These are phyloP conservation scores for Chalcosyrphus nemorum DNA, from an alignment of 2,888 invertebrate genomes.

Conservation along the genomic window DNA sequence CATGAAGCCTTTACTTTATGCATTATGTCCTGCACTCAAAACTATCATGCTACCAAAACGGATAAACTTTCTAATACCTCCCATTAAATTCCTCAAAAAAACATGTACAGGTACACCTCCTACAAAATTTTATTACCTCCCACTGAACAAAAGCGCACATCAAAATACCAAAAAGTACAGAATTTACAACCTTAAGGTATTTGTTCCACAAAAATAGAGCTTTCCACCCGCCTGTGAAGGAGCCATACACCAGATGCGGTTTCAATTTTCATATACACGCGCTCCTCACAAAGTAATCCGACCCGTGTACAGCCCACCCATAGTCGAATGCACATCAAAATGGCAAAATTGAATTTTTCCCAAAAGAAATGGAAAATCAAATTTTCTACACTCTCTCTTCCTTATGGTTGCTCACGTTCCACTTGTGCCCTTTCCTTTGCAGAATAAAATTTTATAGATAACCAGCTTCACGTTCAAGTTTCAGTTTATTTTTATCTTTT, in stretches of 20 bases:
- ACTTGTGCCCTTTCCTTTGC: neutral
- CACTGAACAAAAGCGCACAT: neutral
- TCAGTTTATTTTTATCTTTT: too few relatives aligned
- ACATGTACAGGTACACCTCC: neutral
- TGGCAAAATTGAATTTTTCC: slow-evolving; percentile 60
- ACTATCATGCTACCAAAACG: too few relatives aligned
- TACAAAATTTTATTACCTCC: neutral
- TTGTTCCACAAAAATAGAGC: neutral
- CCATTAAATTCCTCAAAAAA: too few relatives aligned
- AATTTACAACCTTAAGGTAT: slow-evolving; percentile 1
- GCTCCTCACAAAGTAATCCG: neutral
- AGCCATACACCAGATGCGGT: slow-evolving; percentile 54
- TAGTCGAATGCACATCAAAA: slow-evolving; percentile 59
- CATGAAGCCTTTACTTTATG: too few relatives aligned
- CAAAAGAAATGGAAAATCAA: slow-evolving; percentile 67
- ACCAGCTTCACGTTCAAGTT: slow-evolving; percentile 34
- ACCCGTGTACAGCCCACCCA: neutral
- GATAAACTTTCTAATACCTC: too few relatives aligned
- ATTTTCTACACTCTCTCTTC: slow-evolving; percentile 50
- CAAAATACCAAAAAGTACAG: neutral
- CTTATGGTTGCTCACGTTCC: slow-evolving; percentile 8
- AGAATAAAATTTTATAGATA: slow-evolving; percentile 17
- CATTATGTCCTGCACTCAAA: too few relatives aligned
- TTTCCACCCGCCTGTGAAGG: neutral
- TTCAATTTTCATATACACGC: slow-evolving; percentile 48